Percentiles rank a stretch among this genome's conserved stretches.
phyloP scores from a whole-genome alignment of 2,113 vertebrate genomes.

The Bungarus multicinctus region DNA sequence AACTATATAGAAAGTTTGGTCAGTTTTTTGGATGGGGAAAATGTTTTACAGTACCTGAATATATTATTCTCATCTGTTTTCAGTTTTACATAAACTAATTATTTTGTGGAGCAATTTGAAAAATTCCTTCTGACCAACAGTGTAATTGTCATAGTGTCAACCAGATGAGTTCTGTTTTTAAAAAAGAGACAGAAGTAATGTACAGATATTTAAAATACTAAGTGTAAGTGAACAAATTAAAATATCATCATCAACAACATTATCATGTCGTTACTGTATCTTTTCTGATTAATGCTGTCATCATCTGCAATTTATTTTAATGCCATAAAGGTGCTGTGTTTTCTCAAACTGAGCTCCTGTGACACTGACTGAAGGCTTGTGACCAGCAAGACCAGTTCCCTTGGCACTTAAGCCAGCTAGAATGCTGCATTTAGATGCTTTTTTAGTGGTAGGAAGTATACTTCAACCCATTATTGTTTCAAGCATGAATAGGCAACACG shows the following conservation, averaged over 20 bases:
- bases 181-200: not conserved
- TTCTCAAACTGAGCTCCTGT: not conserved
- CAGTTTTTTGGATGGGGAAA: not conserved
- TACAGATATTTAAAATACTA: not conserved
- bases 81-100: not conserved
- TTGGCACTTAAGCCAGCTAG: not conserved
- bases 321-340: not conserved
- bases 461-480: not conserved
- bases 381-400: not conserved
- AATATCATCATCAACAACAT: not conserved
- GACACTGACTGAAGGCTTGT: not conserved
- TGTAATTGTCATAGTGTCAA: not conserved
- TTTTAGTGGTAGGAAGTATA: not conserved
- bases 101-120: not conserved
- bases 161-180: not conserved
- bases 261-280: not conserved
- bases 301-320: not conserved
- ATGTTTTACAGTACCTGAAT: not conserved
- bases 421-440: not conserved
- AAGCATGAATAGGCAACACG: not conserved
- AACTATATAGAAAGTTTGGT: not conserved
- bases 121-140: not conserved
- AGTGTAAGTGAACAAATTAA: not conserved
- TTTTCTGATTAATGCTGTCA: constrained; percentile 3
- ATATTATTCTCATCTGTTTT: not conserved